Evolutionary conservation across 2,113 vertebrate genomes (phyloP).

Genomic region (Urocolius indicus): DNA sequence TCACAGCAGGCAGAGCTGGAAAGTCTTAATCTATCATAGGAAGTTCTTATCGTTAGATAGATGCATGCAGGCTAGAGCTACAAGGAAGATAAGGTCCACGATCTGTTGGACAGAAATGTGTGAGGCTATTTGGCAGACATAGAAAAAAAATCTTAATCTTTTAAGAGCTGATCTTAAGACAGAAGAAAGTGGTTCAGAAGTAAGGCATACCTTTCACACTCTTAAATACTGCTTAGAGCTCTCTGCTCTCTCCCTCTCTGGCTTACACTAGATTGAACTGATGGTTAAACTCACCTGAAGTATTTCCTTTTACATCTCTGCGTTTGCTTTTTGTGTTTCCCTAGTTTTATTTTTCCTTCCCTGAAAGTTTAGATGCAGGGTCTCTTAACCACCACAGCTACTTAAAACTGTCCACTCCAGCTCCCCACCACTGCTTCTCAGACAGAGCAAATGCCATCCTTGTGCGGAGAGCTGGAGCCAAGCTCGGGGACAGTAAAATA

Average conservation of each 20-base stretch:
- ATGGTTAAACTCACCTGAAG: not conserved
- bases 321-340: not conserved
- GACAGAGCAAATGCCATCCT: not conserved
- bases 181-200: not conserved
- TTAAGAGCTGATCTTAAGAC: not conserved
- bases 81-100: not conserved
- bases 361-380: not conserved
- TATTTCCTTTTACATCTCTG: not conserved
- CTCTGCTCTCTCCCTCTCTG: not conserved
- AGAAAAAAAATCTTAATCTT: not conserved
- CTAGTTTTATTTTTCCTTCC: not conserved
- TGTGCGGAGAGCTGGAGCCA: not conserved
- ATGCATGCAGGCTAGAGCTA: not conserved
- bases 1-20: constrained; percentile 24
- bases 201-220: not conserved
- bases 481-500: not conserved
- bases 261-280: not conserved
- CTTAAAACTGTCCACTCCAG: not conserved
- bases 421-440: not conserved
- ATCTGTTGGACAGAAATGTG: not conserved
- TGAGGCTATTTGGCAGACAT: not conserved
- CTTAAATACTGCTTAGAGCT: not conserved
- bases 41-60: constrained; percentile 11
- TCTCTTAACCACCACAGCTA: not conserved
- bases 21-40: constrained; percentile 25